Evolutionary conservation across 2,797 vertebrate genomes (phyloP).

Genomic region (Oophaga sylvatica): DNA sequence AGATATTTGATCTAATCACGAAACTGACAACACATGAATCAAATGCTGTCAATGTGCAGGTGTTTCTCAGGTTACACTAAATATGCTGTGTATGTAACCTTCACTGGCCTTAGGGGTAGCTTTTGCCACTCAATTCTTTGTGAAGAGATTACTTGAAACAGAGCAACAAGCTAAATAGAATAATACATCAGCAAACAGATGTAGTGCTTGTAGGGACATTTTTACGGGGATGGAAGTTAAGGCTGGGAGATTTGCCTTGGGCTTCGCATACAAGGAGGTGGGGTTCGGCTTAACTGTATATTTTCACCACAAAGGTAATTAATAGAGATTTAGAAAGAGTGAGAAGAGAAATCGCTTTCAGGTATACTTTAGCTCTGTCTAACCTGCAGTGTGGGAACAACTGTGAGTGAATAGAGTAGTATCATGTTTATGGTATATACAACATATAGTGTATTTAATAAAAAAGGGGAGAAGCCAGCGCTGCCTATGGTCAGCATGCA

Average conservation of each 20-base stretch:
- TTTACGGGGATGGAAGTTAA: constrained; percentile 51
- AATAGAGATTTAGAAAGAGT: constrained; percentile 34
- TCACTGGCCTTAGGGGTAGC: neutral
- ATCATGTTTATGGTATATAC: neutral
- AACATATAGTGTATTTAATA: neutral
- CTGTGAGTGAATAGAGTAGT: neutral
- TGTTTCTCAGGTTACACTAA: constrained; percentile 40
- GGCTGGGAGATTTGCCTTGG: constrained; percentile 48
- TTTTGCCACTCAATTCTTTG: constrained; percentile 68
- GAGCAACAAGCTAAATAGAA: neutral
- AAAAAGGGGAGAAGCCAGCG: too few species aligned
- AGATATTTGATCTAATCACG: constrained; percentile 39
- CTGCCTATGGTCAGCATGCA: too few species aligned
- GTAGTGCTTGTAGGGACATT: constrained; percentile 40
- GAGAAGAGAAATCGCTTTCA: neutral
- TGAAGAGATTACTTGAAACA: constrained; percentile 69
- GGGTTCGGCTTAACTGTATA: constrained; percentile 28
- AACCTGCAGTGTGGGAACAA: neutral
- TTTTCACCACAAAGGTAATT: constrained; percentile 46
- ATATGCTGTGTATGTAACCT: constrained; percentile 20
- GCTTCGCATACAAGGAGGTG: constrained; percentile 28
- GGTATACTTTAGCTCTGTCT: neutral
- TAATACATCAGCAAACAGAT: constrained; percentile 39
- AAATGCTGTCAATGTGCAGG: constrained; percentile 20
- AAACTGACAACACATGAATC: constrained; percentile 15